These are phyloP conservation scores for Nemoura dubitans DNA, from an alignment of 2,888 invertebrate species.

Conservation along the genomic window DNA sequence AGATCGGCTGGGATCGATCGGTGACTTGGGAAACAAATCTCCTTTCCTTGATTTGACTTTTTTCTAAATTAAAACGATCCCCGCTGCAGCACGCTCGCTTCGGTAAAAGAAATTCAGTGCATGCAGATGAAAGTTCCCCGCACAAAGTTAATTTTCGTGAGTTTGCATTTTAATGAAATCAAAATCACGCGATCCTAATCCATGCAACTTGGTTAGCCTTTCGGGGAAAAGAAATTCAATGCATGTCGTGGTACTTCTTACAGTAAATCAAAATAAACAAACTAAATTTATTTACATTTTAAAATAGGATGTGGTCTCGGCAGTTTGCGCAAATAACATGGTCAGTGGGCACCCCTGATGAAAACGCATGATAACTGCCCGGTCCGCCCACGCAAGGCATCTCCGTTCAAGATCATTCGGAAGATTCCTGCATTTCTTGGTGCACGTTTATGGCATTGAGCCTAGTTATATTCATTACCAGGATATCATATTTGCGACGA, in stretches of 20 bases:
- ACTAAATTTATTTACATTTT: not conserved
- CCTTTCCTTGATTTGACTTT: not conserved
- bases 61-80: not conserved
- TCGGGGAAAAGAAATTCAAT: not conserved
- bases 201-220: not conserved
- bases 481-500: not conserved
- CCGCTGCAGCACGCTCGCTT: not conserved
- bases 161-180: constrained; percentile 7
- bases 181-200: not conserved
- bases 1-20: too few relatives aligned
- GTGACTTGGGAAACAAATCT: not conserved
- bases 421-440: not conserved
- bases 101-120: not conserved
- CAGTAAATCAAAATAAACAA: not conserved
- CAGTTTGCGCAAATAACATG: not conserved
- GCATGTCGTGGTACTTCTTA: not conserved
- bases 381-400: not conserved
- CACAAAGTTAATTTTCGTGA: not conserved
- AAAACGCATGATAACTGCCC: not conserved
- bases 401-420: not conserved
- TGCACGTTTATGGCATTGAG: not conserved
- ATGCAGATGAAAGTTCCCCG: not conserved
- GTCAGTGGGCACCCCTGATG: constrained; percentile 1
- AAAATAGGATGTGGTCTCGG: not conserved
- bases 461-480: not conserved